phyloP scores from a whole-genome alignment of 2,888 invertebrate genomes.

The Drosophila merina region DNA sequence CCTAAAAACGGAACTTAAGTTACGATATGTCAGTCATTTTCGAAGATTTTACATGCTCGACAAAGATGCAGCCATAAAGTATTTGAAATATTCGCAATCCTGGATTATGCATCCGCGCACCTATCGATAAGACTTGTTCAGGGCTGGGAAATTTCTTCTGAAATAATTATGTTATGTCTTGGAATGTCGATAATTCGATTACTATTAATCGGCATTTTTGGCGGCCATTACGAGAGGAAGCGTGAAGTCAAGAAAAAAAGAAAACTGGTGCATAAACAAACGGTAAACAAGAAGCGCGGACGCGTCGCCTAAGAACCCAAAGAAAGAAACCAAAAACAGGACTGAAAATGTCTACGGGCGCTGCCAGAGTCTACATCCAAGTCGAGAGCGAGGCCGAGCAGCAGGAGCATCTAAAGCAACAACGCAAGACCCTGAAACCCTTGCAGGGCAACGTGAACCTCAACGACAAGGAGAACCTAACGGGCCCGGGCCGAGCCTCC shows the following conservation, averaged over 20 bases:
- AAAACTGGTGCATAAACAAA: slow-evolving; percentile 46
- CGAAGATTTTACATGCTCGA: too few species aligned
- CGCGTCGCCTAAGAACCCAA: slow-evolving; percentile 15
- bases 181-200: slow-evolving; percentile 1
- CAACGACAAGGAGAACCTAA: slow-evolving; percentile 90
- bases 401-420: slow-evolving; percentile 86
- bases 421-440: slow-evolving; percentile 89
- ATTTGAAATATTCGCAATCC: too few species aligned
- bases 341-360: slow-evolving; percentile 81
- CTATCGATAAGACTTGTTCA: too few species aligned
- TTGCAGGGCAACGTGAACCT: slow-evolving; percentile 87
- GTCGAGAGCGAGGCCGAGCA: slow-evolving; percentile 83
- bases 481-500: slow-evolving; percentile 88
- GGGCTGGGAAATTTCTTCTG: too few species aligned
- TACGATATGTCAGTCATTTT: too few species aligned
- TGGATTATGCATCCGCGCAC: too few species aligned
- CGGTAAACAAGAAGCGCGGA: slow-evolving; percentile 13
- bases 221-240: slow-evolving; percentile 48
- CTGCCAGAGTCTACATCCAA: slow-evolving; percentile 83
- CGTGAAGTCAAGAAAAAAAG: slow-evolving; percentile 10
- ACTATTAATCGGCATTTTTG: slow-evolving; percentile 43
- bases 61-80: too few species aligned
- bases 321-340: slow-evolving; percentile 43
- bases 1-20: too few species aligned
- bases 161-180: too few species aligned